Evolutionary conservation across 2,113 vertebrate genomes (phyloP).

Genomic region (Burhinus bistriatus): DNA sequence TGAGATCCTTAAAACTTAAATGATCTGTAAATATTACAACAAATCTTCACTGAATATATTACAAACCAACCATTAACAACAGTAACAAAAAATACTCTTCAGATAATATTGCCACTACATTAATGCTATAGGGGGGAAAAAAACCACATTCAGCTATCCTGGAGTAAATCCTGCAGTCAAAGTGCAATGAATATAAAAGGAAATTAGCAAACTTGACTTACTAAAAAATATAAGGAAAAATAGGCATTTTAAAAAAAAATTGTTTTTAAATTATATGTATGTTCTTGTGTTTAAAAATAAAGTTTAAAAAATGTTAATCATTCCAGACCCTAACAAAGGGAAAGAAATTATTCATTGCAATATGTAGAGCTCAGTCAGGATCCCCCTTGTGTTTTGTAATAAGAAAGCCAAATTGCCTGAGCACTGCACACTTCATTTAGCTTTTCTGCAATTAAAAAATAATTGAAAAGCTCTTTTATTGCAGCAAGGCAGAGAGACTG

Average conservation of each 20-base stretch:
- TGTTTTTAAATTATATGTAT: background rate
- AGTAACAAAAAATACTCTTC: background rate
- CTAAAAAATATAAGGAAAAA: background rate
- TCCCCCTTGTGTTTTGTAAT: slow-evolving; percentile 33
- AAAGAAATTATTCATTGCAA: background rate
- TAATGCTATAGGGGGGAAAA: background rate
- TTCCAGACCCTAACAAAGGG: background rate
- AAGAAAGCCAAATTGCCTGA: slow-evolving; percentile 35
- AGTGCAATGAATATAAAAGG: background rate
- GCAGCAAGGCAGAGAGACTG: background rate
- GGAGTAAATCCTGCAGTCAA: background rate
- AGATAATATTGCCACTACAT: background rate
- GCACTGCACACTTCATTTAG: slow-evolving; percentile 30
- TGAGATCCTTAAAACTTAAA: background rate
- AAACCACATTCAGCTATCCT: background rate
- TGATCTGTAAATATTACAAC: background rate
- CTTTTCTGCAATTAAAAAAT: slow-evolving; percentile 50
- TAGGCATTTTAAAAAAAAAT: background rate
- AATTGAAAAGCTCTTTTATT: slow-evolving; percentile 44
- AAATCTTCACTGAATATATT: background rate
- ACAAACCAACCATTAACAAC: background rate
- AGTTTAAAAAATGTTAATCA: background rate
- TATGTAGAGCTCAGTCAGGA: background rate
- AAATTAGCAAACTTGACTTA: background rate
- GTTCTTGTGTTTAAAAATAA: background rate